These are phyloP conservation scores for Dromaius novaehollandiae DNA, from an alignment of 2,113 vertebrate genomes.

Conservation along the genomic window DNA sequence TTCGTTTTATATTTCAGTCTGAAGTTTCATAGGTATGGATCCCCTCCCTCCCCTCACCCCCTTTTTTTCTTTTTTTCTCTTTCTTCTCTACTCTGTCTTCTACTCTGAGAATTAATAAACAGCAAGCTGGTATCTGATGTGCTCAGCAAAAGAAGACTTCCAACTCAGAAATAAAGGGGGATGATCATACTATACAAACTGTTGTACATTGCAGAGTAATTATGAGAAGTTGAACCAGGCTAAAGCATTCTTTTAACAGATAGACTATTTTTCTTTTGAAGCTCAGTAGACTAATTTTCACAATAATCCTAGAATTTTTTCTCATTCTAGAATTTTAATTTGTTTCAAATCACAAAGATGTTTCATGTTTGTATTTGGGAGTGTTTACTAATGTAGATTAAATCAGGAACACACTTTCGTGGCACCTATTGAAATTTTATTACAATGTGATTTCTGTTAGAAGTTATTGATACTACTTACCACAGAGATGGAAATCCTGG, in stretches of 20 bases:
- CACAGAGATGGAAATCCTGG: not conserved
- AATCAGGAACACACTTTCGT: not conserved
- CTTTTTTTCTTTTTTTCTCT: rapidly evolving
- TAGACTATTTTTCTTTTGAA: not conserved
- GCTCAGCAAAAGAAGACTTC: not conserved
- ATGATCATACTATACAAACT: not conserved
- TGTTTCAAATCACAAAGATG: not conserved
- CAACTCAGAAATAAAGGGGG: not conserved
- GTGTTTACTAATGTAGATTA: not conserved
- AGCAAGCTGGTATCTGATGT: not conserved
- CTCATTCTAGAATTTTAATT: not conserved
- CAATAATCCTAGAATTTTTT: not conserved
- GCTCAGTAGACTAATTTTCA: not conserved
- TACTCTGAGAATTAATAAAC: not conserved
- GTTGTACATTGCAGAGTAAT: not conserved
- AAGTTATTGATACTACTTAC: not conserved
- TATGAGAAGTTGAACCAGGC: not conserved
- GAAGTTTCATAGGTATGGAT: not conserved
- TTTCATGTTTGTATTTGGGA: not conserved
- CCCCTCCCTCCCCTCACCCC: not conserved
- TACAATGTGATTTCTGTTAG: not conserved
- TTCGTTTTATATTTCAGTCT: not conserved
- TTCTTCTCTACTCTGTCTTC: not conserved
- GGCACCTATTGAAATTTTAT: not conserved
- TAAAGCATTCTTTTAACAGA: not conserved